Conservation (phyloP, 2,797 vertebrate species). For the Epinephelus awoara region DNA sequence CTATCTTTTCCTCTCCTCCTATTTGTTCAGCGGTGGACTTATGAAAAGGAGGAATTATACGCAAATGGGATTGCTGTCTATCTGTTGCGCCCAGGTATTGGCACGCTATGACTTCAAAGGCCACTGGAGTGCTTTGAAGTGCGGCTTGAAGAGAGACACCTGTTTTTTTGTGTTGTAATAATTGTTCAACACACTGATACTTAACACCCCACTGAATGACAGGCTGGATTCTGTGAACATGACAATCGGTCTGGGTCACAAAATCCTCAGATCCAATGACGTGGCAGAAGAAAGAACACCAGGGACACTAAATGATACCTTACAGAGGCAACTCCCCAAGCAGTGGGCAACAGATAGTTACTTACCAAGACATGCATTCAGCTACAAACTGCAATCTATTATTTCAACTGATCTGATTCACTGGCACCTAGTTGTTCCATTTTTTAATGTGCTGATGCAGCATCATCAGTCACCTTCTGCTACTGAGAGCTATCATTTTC, state of each 20-base stretch:
- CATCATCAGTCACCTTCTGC: conserved; percentile 11
- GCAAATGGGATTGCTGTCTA: conserved; percentile 77
- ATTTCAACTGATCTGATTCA: conserved; percentile 18
- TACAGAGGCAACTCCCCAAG: neutral
- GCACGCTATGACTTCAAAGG: conserved; percentile 81
- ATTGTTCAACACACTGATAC: conserved; percentile 74
- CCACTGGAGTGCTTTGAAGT: conserved; percentile 81
- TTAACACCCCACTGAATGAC: conserved; percentile 75
- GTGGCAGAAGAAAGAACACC: neutral
- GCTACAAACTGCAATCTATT: neutral
- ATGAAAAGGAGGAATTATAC: conserved; percentile 75
- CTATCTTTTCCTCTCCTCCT: conserved; percentile 73
- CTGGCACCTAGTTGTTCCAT: conserved; percentile 17
- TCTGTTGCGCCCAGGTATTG: conserved; percentile 77
- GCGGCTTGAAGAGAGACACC: conserved; percentile 71
- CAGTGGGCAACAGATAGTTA: neutral
- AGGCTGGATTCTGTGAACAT: conserved; percentile 57
- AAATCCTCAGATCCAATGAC: conserved; percentile 51
- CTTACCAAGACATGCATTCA: neutral
- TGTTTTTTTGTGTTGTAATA: conserved; percentile 68
- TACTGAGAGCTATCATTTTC: conserved; percentile 19
- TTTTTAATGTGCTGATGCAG: conserved; percentile 12
- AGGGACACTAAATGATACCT: conserved; percentile 28
- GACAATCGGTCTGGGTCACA: conserved; percentile 44
- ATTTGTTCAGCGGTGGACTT: conserved; percentile 66